These are phyloP conservation scores for Serinus canaria DNA, from an alignment of 2,113 vertebrate genomes.

Conservation along the genomic window DNA sequence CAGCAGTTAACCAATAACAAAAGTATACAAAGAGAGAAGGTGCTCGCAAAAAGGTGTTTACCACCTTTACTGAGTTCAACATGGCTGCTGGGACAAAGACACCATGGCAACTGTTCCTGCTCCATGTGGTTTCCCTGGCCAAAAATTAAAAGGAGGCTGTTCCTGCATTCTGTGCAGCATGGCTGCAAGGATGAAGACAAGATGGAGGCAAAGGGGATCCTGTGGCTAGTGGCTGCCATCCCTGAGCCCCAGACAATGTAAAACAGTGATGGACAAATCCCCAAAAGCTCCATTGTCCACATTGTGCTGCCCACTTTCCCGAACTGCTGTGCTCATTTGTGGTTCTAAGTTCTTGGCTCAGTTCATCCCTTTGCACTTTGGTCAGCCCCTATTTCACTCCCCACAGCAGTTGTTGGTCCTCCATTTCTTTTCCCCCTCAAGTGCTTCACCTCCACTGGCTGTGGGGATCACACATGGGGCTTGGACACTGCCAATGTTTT, in stretches of 20 bases:
- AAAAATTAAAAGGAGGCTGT: no score
- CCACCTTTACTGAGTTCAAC: background rate
- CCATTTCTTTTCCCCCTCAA: background rate
- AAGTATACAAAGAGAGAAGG: background rate
- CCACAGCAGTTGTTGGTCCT: background rate
- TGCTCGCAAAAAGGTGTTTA: background rate
- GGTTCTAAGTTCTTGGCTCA: background rate
- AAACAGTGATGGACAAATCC: background rate
- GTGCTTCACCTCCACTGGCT: background rate
- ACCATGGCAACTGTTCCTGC: no score
- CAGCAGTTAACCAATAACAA: background rate
- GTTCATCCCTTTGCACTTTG: background rate
- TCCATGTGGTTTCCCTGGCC: background rate
- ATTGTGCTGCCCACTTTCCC: fast-evolving
- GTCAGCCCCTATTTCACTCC: background rate
- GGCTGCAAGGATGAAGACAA: background rate
- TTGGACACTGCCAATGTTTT: background rate
- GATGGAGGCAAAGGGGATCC: background rate
- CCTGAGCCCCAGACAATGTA: background rate
- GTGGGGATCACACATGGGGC: no score
- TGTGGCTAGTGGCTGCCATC: fast-evolving
- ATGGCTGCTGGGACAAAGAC: background rate
- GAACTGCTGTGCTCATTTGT: fast-evolving
- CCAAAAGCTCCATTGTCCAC: background rate
- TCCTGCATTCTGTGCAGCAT: background rate